Base-by-base conservation (phyloP, 2,113 vertebrate genomes). In the Callionymus lyra region DNA sequence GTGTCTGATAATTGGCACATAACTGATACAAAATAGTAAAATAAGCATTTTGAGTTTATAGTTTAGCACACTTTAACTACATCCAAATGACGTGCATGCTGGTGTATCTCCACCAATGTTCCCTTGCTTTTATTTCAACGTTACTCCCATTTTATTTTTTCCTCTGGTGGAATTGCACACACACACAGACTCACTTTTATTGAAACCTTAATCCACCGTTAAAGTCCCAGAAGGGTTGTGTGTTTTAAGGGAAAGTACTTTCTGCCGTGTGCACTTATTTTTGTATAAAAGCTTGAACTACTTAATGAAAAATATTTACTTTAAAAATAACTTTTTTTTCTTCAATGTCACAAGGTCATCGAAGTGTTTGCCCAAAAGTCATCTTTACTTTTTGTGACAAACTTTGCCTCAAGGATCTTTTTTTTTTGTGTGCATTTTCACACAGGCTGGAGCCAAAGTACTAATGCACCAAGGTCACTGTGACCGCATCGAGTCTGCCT, bases 191-290 rank as follows among this genome's bases (percentile, higher is more conserved):
- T 44, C 18, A 31, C 15, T 50, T 34, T 56, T 18, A 57, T 31
- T 50, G 17, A 44, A 52, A 53, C 46, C 47, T 27, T 34, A 53
- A 48, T 47, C 48, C 9, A 42, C 34, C 32, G 48, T 64, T 56
- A 61, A 63, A 62, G 59, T 54, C 34, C 50, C 31, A 2, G 11
- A 47, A 59, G 47, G 15, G 35, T 53, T 59, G 43, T 41, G 10
- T 34, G 16, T 53, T 60, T 67, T 12, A 53, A 31, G 38, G 41
- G 63, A 52, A 11, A 41, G 17, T 53, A 56, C 34, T 48, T 16
- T 31, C 27, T 31, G 38, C 41, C 34, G 6, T 32, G 9, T 11
- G 15, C 13, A 34, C 42, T 32, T 12, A n/a, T 58, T 10, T 51
- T 38, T 47, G n/a, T 40, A 16, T 32, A 15, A 38, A 44, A 48